Evolutionary conservation across 2,113 vertebrate genomes (phyloP).

Genomic region (Microtus montanus): DNA sequence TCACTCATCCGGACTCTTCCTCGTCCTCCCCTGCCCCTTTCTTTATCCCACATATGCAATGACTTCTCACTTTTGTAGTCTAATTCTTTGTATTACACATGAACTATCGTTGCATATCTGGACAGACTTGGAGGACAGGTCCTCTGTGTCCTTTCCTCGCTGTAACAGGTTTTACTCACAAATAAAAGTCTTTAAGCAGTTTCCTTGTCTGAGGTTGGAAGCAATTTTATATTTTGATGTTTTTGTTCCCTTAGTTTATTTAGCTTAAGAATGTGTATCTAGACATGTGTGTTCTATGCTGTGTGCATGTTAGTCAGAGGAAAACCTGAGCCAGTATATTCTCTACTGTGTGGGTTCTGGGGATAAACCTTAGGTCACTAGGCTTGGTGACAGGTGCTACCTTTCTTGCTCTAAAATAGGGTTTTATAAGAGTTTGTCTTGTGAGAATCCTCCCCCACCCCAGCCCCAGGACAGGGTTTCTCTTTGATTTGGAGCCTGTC

Average conservation of each 20-base stretch:
- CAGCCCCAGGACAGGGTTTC: neutral
- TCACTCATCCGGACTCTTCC: slow-evolving; percentile 71
- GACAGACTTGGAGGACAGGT: slow-evolving; percentile 79
- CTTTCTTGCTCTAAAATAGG: neutral
- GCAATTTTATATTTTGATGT: neutral
- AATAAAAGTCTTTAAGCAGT: slow-evolving; percentile 90
- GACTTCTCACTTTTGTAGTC: slow-evolving; percentile 87
- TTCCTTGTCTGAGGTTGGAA: slow-evolving; percentile 30
- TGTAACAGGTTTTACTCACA: slow-evolving; percentile 90
- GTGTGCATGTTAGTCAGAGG: neutral
- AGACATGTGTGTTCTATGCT: neutral
- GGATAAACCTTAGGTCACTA: neutral
- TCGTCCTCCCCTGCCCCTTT: slow-evolving; percentile 21
- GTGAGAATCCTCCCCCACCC: too few relatives aligned
- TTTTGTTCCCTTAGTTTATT: neutral
- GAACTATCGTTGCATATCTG: slow-evolving; percentile 83
- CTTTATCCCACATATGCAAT: slow-evolving; percentile 78
- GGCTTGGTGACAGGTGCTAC: neutral
- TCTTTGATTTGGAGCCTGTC: neutral
- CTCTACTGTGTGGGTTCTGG: neutral
- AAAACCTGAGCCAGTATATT: neutral
- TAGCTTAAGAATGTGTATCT: neutral
- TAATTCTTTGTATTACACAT: slow-evolving; percentile 85
- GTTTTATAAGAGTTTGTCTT: neutral
- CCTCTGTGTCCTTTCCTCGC: slow-evolving; percentile 83